A percentile compares a stretch with the other conserved stretches of the same genome.
Conservation (phyloP, 2,888 invertebrate genomes). For the Leistus spinibarbis region DNA sequence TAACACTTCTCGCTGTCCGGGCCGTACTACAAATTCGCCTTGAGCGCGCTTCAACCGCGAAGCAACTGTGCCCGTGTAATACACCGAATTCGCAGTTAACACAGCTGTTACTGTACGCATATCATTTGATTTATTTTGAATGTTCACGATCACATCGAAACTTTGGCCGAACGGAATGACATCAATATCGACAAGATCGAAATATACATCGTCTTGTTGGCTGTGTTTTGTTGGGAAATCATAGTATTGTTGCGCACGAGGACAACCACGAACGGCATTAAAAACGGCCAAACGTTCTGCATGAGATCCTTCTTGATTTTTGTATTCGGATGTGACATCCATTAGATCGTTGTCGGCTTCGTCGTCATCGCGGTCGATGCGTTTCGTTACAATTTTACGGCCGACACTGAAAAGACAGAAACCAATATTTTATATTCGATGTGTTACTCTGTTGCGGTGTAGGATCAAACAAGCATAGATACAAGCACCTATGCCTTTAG, state of each 20-base stretch:
- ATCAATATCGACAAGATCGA: conserved; percentile 71
- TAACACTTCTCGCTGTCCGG: conserved; percentile 67
- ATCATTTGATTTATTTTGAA: conserved; percentile 63
- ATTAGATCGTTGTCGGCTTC: conserved; percentile 68
- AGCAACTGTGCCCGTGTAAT: conserved; percentile 71
- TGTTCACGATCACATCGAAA: conserved; percentile 69
- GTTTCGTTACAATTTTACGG: conserved; percentile 70
- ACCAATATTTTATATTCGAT: neutral
- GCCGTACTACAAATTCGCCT: conserved; percentile 66
- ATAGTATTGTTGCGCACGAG: conserved; percentile 66
- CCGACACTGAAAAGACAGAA: conserved; percentile 63
- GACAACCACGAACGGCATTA: conserved; percentile 69
- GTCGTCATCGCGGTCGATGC: conserved; percentile 66
- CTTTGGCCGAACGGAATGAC: conserved; percentile 69
- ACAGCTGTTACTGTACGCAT: conserved; percentile 68
- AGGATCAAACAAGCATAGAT: neutral
- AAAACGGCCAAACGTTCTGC: conserved; percentile 70
- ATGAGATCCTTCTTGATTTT: conserved; percentile 66
- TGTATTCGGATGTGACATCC: conserved; percentile 70
- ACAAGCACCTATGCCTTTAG: no score
- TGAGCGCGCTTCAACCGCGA: conserved; percentile 67
- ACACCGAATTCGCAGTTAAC: conserved; percentile 68
- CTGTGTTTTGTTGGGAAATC: conserved; percentile 48
- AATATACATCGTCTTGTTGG: conserved; percentile 65
- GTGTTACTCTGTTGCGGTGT: neutral